Evolutionary conservation across 2,113 vertebrate species (phyloP).

Genomic region (Eudyptes chrysolophus): DNA sequence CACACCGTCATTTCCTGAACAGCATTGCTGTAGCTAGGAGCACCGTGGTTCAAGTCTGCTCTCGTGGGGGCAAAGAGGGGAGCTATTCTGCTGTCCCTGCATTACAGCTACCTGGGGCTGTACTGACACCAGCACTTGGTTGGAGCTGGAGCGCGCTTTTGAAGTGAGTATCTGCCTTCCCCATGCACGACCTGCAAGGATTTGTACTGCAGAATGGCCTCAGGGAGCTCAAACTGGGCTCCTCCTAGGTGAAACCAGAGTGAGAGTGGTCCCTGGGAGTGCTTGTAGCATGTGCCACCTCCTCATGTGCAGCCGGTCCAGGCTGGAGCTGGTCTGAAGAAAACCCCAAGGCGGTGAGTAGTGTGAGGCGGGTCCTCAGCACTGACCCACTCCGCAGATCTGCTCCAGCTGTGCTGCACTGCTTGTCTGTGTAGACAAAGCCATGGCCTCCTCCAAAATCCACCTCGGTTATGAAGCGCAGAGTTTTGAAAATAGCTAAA

Average conservation of each 20-base stretch:
- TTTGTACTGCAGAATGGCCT: background rate
- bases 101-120: background rate
- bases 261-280: background rate
- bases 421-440: background rate
- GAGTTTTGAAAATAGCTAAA: background rate
- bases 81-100: background rate
- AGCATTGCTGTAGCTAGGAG: background rate
- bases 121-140: background rate
- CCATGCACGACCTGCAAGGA: background rate
- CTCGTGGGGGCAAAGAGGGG: background rate
- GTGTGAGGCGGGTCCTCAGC: background rate
- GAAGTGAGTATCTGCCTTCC: background rate
- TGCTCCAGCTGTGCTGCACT: background rate
- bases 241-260: background rate
- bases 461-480: background rate
- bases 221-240: background rate
- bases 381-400: background rate
- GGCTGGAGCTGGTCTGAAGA: background rate
- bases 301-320: background rate
- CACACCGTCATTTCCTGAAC: background rate
- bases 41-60: background rate
- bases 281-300: fast-evolving
- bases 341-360: background rate
- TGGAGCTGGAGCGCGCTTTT: background rate
- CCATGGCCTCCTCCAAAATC: background rate